Evolutionary conservation across 2,113 vertebrate species (phyloP).

Genomic region (Phodopus roborovskii): DNA sequence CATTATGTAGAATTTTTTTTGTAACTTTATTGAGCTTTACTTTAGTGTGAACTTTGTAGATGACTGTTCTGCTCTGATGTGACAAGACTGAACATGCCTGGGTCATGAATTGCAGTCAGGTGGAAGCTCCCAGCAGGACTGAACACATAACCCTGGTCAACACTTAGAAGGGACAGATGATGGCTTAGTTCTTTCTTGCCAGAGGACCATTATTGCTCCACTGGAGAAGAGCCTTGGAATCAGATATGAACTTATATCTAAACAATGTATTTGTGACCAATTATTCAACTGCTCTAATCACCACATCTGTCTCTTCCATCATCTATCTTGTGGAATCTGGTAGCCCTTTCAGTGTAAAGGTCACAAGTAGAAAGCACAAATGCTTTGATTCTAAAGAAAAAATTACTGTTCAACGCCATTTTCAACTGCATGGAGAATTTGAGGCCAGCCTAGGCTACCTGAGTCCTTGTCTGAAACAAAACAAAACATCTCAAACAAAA

Average conservation of each 20-base stretch:
- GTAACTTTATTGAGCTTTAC: background rate
- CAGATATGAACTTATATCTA: background rate
- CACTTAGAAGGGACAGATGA: background rate
- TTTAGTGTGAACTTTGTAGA: background rate
- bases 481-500: background rate
- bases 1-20: background rate
- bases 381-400: background rate
- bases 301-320: background rate
- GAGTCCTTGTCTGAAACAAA: background rate
- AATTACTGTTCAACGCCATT: background rate
- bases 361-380: background rate
- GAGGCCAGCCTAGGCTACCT: background rate
- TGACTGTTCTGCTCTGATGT: background rate
- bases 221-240: background rate
- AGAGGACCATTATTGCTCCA: background rate
- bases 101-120: fast-evolving
- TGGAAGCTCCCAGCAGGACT: fast-evolving
- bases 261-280: background rate
- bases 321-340: background rate
- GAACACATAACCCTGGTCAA: background rate
- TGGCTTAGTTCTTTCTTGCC: background rate
- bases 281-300: background rate
- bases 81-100: background rate
- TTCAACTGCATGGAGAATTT: background rate
- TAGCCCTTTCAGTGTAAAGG: background rate